A percentile compares a stretch with the other conserved stretches of the same genome.
Conservation (phyloP, 2,888 invertebrate genomes). For the Eueremaeus valkanovi region DNA sequence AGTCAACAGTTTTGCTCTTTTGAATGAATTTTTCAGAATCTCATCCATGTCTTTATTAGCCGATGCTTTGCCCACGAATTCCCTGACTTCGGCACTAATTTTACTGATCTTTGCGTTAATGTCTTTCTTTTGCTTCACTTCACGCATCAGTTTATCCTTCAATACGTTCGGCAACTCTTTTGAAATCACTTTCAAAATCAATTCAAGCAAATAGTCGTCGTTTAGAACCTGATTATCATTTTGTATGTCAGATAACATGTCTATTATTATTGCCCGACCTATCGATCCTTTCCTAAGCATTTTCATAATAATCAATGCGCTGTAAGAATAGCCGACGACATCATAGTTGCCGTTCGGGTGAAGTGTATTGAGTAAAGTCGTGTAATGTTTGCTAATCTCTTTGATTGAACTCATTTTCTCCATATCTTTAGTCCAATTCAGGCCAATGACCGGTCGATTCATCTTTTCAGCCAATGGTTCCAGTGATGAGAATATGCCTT, state of each 20-base stretch:
- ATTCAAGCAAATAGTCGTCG: slow-evolving; percentile 14
- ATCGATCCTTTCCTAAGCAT: slow-evolving; percentile 80
- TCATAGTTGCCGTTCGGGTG: slow-evolving; percentile 80
- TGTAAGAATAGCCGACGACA: slow-evolving; percentile 91
- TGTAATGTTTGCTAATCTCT: slow-evolving; percentile 35
- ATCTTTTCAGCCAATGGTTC: too few relatives aligned
- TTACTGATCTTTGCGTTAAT: neutral
- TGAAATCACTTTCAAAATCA: neutral
- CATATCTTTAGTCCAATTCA: slow-evolving; percentile 69
- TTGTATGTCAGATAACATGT: neutral
- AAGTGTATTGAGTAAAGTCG: slow-evolving; percentile 65
- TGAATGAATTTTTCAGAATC: too few relatives aligned
- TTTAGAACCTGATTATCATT: neutral
- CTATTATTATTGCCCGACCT: slow-evolving; percentile 50
- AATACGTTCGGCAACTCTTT: neutral
- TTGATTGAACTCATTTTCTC: slow-evolving; percentile 33
- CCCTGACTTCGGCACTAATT: neutral
- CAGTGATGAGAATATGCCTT: too few relatives aligned
- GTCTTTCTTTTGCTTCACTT: neutral
- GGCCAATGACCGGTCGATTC: too few relatives aligned
- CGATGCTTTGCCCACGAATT: neutral
- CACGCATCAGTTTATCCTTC: neutral
- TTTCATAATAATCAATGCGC: slow-evolving; percentile 89
- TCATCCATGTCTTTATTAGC: neutral
- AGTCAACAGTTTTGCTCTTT: neutral